Conservation (phyloP, 2,113 vertebrate species). For the Nycticryphes semicollaris region DNA sequence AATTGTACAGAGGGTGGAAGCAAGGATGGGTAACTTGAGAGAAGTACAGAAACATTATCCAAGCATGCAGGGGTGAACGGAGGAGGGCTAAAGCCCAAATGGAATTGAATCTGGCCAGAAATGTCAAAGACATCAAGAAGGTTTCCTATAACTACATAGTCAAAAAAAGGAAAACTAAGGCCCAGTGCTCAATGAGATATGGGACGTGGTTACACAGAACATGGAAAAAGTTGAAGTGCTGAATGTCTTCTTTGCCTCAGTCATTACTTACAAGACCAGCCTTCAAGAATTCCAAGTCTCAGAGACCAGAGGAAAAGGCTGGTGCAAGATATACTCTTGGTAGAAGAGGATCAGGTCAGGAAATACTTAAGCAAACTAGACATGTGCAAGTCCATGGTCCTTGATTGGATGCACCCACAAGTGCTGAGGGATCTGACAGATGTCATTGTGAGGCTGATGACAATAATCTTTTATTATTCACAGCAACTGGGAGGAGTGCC, state of each 20-base stretch:
- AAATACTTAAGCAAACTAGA: not conserved
- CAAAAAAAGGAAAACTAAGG: not conserved
- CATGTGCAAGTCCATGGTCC: no score
- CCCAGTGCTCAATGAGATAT: not conserved
- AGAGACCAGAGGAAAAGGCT: not conserved
- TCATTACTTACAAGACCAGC: not conserved
- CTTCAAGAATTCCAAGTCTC: not conserved
- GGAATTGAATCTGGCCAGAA: not conserved
- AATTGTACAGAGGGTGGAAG: not conserved
- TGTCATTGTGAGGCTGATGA: not conserved
- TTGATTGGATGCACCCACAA: not conserved
- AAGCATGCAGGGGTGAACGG: not conserved
- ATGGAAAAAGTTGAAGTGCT: not conserved
- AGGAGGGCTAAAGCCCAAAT: not conserved
- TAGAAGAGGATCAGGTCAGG: not conserved
- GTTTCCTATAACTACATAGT: not conserved
- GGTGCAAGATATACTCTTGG: not conserved
- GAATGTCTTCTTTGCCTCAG: not conserved
- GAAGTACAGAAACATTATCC: not conserved
- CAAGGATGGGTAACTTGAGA: not conserved
- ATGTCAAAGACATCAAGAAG: not conserved
- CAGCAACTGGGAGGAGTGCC: not conserved
- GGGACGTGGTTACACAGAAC: not conserved
- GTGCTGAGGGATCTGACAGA: not conserved
- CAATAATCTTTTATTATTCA: not conserved